A percentile compares a stretch with the other conserved stretches of the same genome.
phyloP scores from a whole-genome alignment of 1,140 invertebrate species.

The Zeugodacus cucurbitae region DNA sequence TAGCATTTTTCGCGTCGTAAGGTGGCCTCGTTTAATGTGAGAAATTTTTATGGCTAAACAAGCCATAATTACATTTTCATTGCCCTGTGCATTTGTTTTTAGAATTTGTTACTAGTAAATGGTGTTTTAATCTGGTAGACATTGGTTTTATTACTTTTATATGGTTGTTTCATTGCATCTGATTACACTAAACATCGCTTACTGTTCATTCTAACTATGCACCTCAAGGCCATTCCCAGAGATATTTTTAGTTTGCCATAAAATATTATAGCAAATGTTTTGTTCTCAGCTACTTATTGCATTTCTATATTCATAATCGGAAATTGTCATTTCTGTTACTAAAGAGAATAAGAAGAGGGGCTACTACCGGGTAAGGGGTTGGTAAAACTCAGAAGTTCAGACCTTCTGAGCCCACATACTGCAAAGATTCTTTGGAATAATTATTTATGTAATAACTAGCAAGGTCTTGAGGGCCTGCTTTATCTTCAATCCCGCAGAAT shows the following conservation, averaged over 20 bases:
- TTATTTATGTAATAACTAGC: too few species aligned
- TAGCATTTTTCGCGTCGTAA: slow-evolving; percentile 17
- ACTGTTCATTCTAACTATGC: background rate
- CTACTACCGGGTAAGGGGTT: too few species aligned
- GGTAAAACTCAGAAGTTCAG: too few species aligned
- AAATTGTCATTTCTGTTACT: too few species aligned
- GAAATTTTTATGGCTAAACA: slow-evolving; percentile 16
- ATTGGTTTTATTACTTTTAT: slow-evolving; percentile 24
- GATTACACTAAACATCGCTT: background rate
- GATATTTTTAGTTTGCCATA: background rate
- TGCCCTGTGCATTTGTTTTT: background rate
- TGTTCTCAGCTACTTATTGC: background rate
- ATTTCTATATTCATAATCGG: background rate
- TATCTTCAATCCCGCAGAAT: too few species aligned
- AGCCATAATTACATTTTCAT: slow-evolving; percentile 16
- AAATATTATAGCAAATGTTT: background rate
- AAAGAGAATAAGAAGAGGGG: too few species aligned
- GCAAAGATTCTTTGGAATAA: too few species aligned
- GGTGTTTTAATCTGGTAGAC: background rate
- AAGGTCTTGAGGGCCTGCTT: too few species aligned
- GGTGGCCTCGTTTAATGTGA: slow-evolving; percentile 29
- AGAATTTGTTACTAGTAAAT: background rate
- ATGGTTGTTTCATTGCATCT: background rate
- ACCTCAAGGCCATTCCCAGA: background rate
- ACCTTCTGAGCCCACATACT: too few species aligned